phyloP scores from a whole-genome alignment of 1,140 invertebrate species.

The Schlechtendalia chinensis region DNA sequence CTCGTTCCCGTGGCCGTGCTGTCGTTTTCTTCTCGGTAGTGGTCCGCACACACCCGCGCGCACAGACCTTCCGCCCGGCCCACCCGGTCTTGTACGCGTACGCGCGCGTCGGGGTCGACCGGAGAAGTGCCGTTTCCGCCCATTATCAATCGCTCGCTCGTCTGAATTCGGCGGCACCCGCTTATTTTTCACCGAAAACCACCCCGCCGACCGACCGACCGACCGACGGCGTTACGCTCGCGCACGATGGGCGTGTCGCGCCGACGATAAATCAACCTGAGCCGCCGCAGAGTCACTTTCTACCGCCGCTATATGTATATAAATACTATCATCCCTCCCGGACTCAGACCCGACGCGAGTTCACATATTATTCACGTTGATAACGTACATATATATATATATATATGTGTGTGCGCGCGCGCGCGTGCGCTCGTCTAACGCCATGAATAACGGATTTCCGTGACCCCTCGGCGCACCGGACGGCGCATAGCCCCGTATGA shows the following conservation, averaged over 20 bases:
- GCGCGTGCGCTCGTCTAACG: not conserved
- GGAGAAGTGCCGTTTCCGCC: slow-evolving; percentile 49
- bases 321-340: no score
- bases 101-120: not conserved
- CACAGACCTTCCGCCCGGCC: no score
- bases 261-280: slow-evolving; percentile 44
- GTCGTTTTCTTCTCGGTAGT: no score
- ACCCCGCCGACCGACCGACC: no score
- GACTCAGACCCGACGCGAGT: slow-evolving; percentile 6
- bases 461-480: slow-evolving; percentile 33
- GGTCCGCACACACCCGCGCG: not conserved
- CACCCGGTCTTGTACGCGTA: no score
- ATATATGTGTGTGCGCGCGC: not conserved
- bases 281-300: slow-evolving; percentile 19
- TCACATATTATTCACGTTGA: slow-evolving; percentile 12
- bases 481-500: slow-evolving; percentile 48
- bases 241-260: slow-evolving; percentile 32
- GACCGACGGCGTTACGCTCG: slow-evolving; percentile 44
- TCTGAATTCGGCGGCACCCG: slow-evolving; percentile 48
- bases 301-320: not conserved
- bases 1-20: no score
- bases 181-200: slow-evolving; percentile 45
- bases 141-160: slow-evolving; percentile 48
- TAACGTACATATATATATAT: not conserved
- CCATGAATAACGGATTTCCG: slow-evolving; percentile 45